phyloP scores from a whole-genome alignment of 2,888 invertebrate genomes.

The Sminthurinus aureus region DNA sequence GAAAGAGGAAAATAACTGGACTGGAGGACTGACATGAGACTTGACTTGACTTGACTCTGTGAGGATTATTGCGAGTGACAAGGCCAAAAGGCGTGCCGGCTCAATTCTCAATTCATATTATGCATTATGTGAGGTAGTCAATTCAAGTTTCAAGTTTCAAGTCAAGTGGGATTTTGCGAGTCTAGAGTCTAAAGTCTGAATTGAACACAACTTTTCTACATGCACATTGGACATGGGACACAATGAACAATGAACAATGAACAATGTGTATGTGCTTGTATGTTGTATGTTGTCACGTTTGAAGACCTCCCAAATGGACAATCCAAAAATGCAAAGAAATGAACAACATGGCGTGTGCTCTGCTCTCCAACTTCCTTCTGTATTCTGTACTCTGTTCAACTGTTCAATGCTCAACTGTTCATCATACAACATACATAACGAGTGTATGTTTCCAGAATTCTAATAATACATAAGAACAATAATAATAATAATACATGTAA shows the following conservation, averaged over 20 bases:
- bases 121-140: conserved; percentile 33
- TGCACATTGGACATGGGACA: too few relatives aligned
- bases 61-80: conserved; percentile 44
- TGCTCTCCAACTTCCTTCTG: neutral
- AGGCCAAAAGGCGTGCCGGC: conserved; percentile 51
- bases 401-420: neutral
- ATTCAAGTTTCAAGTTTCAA: neutral
- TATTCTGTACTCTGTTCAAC: neutral
- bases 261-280: too few relatives aligned
- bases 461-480: too few relatives aligned
- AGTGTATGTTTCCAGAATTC: neutral
- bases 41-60: too few relatives aligned
- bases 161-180: conserved; percentile 44
- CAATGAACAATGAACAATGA: too few relatives aligned
- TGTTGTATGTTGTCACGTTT: neutral
- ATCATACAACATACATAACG: neutral
- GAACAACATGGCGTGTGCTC: conserved; percentile 52
- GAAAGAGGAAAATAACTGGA: neutral
- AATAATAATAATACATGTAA: too few relatives aligned
- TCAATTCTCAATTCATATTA: conserved; percentile 42
- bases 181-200: conserved; percentile 26
- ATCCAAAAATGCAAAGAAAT: conserved; percentile 41
- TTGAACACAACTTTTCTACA: too few relatives aligned
- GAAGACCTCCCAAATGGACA: conserved; percentile 54
- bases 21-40: conserved; percentile 10